phyloP scores from a whole-genome alignment of 1,140 invertebrate species.

The Patella vulgata region DNA sequence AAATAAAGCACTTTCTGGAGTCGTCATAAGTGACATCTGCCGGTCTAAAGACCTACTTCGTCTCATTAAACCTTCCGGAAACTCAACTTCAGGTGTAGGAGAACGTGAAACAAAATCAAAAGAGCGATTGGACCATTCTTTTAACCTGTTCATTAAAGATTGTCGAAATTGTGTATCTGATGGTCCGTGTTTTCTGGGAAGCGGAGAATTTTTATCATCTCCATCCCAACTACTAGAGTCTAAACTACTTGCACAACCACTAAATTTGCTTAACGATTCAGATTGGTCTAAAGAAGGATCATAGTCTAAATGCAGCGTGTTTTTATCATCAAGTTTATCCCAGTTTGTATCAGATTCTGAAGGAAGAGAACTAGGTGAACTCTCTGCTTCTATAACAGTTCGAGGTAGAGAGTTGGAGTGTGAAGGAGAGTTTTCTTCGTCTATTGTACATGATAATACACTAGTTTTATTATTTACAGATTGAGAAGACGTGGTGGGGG shows the following conservation, averaged over 20 bases:
- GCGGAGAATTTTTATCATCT: constrained; percentile 26
- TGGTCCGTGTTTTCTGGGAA: constrained; percentile 3
- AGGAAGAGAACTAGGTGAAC: constrained; percentile 16
- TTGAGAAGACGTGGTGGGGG: no score
- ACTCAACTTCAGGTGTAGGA: constrained; percentile 36
- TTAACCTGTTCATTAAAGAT: constrained; percentile 44
- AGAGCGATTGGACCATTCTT: constrained; percentile 44
- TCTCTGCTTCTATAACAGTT: constrained; percentile 5
- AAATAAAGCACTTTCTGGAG: constrained; percentile 42
- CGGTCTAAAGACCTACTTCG: constrained; percentile 35
- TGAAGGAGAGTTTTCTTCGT: constrained; percentile 34
- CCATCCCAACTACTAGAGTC: constrained; percentile 35
- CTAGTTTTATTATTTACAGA: background rate
- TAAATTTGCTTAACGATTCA: constrained; percentile 36
- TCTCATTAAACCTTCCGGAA: constrained; percentile 1
- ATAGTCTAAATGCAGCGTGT: constrained; percentile 11
- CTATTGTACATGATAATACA: constrained; percentile 38
- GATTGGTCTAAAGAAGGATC: constrained; percentile 26
- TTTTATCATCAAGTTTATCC: constrained; percentile 3
- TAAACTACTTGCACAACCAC: constrained; percentile 17
- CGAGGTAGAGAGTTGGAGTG: background rate
- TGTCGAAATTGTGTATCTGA: constrained; percentile 43
- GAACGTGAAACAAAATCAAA: constrained; percentile 42
- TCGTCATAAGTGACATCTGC: constrained; percentile 32
- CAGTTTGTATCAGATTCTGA: background rate